phyloP scores from a whole-genome alignment of 2,888 invertebrate species.

The Phengaris alcon region DNA sequence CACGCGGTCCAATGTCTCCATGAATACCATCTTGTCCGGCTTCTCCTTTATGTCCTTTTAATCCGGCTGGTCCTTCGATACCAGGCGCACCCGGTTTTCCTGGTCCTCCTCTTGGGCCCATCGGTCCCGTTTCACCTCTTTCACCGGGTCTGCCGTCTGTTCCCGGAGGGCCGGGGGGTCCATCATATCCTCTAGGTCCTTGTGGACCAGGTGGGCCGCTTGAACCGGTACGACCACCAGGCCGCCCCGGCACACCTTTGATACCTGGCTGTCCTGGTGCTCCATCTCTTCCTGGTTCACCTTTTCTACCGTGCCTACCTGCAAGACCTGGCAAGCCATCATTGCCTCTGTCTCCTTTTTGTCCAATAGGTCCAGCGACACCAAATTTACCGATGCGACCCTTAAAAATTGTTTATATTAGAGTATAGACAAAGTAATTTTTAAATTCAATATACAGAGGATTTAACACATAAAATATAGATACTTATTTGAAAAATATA shows the following conservation, averaged over 20 bases:
- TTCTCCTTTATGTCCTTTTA: constrained; percentile 87
- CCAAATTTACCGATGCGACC: constrained; percentile 91
- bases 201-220: constrained; percentile 86
- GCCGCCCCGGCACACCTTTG: constrained; percentile 87
- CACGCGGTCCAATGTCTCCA: constrained; percentile 83
- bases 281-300: constrained; percentile 88
- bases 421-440: too few species aligned
- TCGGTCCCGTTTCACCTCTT: constrained; percentile 58
- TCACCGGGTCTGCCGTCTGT: constrained; percentile 83
- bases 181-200: constrained; percentile 84
- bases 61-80: constrained; percentile 84
- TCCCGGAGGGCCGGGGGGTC: constrained; percentile 82
- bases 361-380: constrained; percentile 87
- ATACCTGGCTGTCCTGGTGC: constrained; percentile 83
- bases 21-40: constrained; percentile 82
- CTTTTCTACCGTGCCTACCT: constrained; percentile 84
- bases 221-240: constrained; percentile 89
- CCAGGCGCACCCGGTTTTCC: constrained; percentile 85
- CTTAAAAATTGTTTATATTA: constrained; percentile 62
- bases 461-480: too few species aligned
- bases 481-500: too few species aligned
- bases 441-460: too few species aligned
- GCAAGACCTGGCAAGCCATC: constrained; percentile 87
- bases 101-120: constrained; percentile 81
- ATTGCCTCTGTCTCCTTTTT: constrained; percentile 91